phyloP scores from a whole-genome alignment of 2,797 vertebrate species.

The Danio tinwini region DNA sequence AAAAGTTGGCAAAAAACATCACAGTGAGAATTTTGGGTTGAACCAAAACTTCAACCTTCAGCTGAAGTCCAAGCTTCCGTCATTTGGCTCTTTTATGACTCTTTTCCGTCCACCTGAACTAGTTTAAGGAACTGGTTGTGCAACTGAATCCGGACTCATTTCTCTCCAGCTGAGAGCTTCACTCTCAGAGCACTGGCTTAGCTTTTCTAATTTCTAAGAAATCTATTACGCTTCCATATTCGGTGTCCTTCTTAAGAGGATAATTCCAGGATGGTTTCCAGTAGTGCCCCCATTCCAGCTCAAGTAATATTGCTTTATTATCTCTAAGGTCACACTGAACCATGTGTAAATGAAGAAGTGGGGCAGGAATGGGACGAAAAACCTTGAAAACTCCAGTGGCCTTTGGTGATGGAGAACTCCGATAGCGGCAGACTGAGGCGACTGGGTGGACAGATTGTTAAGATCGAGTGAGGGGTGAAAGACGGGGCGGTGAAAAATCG shows the following conservation, averaged over 20 bases:
- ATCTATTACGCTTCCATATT: constrained; percentile 54
- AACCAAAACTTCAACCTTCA: constrained; percentile 5
- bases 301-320: constrained; percentile 44
- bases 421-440: not conserved
- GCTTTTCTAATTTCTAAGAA: constrained; percentile 49
- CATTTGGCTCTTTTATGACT: not conserved
- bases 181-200: constrained; percentile 21
- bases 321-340: constrained; percentile 36
- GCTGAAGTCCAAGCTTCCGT: not conserved
- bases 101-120: constrained; percentile 24
- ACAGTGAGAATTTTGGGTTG: not conserved
- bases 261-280: not conserved
- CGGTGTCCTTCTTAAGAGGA: constrained; percentile 30
- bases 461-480: constrained; percentile 31
- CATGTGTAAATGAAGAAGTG: constrained; percentile 37
- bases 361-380: constrained; percentile 18
- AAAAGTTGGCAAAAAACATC: not conserved
- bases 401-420: constrained; percentile 24
- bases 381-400: constrained; percentile 8
- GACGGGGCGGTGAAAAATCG: constrained; percentile 45
- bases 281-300: not conserved
- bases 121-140: constrained; percentile 18
- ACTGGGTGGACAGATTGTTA: constrained; percentile 30
- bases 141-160: constrained; percentile 44
- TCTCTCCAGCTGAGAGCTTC: constrained; percentile 36